Conservation (phyloP, 2,113 vertebrate species). For the Oxyura jamaicensis region DNA sequence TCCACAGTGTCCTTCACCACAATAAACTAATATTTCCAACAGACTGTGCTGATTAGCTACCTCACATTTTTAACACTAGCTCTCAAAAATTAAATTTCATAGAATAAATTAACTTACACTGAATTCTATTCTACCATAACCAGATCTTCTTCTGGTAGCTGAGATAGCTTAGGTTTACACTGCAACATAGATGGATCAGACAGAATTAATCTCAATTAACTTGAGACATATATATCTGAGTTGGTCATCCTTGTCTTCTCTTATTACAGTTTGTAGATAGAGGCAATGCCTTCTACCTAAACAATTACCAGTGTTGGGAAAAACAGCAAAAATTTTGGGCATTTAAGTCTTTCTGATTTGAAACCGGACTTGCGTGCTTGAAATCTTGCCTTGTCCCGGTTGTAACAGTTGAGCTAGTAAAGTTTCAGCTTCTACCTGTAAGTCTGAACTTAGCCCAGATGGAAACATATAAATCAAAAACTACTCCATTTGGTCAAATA, state of each 20-base stretch:
- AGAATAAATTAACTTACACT: neutral
- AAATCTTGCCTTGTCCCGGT: neutral
- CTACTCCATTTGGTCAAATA: neutral
- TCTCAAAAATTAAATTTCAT: neutral
- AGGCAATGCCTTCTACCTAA: neutral
- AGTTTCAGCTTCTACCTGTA: neutral
- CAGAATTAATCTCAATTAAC: neutral
- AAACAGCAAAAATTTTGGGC: neutral
- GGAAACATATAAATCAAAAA: neutral
- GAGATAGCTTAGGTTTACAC: neutral
- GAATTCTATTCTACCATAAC: neutral
- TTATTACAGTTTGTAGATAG: neutral
- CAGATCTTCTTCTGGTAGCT: neutral
- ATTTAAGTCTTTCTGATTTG: neutral
- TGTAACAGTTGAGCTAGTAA: neutral
- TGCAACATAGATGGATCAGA: neutral
- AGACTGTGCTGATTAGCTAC: neutral
- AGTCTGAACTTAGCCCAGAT: neutral
- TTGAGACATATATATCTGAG: neutral
- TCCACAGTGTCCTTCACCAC: neutral
- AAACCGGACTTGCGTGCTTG: neutral
- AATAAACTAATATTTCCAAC: neutral
- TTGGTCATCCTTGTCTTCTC: neutral
- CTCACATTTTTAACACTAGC: neutral
- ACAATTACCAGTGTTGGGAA: neutral